Evolutionary conservation across 2,888 invertebrate species (phyloP), one percentile per base, ranked within the genome.

Genomic region (Holacanthella duospinosa): DNA sequence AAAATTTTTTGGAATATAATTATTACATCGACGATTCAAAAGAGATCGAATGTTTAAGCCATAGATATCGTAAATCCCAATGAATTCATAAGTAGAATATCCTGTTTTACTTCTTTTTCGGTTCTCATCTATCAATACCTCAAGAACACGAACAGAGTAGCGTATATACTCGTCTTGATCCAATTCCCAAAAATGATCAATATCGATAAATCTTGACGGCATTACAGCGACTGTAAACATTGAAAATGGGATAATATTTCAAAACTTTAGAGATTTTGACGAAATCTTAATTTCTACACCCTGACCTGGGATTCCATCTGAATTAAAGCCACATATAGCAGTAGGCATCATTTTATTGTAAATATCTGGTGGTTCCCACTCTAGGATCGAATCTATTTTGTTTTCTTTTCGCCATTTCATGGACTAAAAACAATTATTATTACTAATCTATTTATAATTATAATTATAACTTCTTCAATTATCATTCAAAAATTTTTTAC

Each of bases 321-420:
- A 29, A 21, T 43, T 57, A 24, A 29, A 48, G 4, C 63, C 63
- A 54, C 25, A 26, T 4, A 63, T 59, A 59, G 53, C 59, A 19
- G 54, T 48, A 19, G 63, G 63, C 19, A 36, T 59, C 16, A 55
- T 55, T 24, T 63, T 43, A 21, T 1, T 25, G 21, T 64, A 65
- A 53, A 61, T 27, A 25, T 54, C 55, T 3, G 67, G 65, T 26
- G 67, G 59, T 29, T 65, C 24, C 65, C 65, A 65, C 27, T 53
- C 29, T 16, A 61, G 29, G n/a, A 60, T 55, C 6, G 27, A 19
- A 25, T 60, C 57, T 12, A 64, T 60, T 12, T 60, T 55, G 29
- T 64, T 60, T 3, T 60, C 53, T n/a, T 56, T 28, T 2, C 64
- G 43, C 64, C 64, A 64, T 55, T 43, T 43, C 19, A 60, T 28